Evolutionary conservation across 2,888 invertebrate species (phyloP).

Genomic region (Achlya flavicornis): DNA sequence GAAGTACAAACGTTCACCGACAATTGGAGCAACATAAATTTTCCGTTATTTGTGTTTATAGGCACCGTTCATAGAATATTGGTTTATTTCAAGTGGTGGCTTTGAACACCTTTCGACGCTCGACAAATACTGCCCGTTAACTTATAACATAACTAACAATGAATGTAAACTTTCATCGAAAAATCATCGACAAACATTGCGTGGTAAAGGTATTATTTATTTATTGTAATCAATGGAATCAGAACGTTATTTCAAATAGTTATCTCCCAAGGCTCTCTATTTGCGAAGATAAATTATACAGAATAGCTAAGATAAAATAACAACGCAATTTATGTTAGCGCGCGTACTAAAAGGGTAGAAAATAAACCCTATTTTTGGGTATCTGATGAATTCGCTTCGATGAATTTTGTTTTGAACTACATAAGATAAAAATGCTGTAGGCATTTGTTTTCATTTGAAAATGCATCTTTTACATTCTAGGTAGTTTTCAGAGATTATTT

Average conservation of each 20-base stretch:
- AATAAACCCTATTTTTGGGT: background rate
- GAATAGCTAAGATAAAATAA: background rate
- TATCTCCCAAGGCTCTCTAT: background rate
- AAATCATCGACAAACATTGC: slow-evolving; percentile 29
- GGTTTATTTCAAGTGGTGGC: slow-evolving; percentile 42
- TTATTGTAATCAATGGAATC: slow-evolving; percentile 20
- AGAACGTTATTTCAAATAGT: background rate
- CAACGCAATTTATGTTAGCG: background rate
- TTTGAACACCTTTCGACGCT: slow-evolving; percentile 48
- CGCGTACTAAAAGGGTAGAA: background rate
- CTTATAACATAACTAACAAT: slow-evolving; percentile 38
- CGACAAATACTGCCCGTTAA: slow-evolving; percentile 36
- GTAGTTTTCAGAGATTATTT: no score
- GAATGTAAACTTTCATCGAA: slow-evolving; percentile 36
- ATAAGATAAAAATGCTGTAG: background rate
- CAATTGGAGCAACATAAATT: slow-evolving; percentile 31
- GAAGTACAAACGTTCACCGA: slow-evolving; percentile 25
- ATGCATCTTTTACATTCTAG: no score
- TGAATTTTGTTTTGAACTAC: background rate
- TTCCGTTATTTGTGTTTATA: slow-evolving; percentile 34
- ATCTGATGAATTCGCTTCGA: background rate
- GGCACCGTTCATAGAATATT: slow-evolving; percentile 36
- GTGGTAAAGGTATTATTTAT: slow-evolving; percentile 19
- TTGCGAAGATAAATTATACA: background rate
- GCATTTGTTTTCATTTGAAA: no score